Base-by-base conservation (phyloP, 2,113 vertebrate genomes). In the Eolophus roseicapilla region DNA sequence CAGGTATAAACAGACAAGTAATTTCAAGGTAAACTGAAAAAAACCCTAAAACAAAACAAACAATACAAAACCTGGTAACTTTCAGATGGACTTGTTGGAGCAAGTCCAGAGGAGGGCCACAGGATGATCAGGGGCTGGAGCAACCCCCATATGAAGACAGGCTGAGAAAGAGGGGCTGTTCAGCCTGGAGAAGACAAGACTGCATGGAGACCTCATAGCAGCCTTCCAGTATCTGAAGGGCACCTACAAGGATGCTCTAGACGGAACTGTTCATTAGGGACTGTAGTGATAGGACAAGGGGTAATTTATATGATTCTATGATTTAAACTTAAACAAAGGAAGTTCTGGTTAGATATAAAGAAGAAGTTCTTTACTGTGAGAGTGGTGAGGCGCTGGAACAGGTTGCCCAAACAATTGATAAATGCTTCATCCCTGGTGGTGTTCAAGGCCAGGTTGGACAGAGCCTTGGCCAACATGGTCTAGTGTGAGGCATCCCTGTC, bases 31-130 rank as follows among this genome's bases (percentile, higher is more conserved):
- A 75, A 86, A 21, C 28, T 59, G 6, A 55, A 87, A 84, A 52
- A 57, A 50, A 7, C 0, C 1, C 55, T 15, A 35, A 37, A 55
- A 17, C 1, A 10, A 29, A 35, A 7, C 3, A 27, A 43, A 55
- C 4, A 5, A 46, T 11, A 3, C 15, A n/a, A 46, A 80, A 74
- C 4, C 2, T 28, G 28, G 0, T 50, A 62, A 62, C 17, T 86
- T 93, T 82, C 33, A 86, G 77, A 5, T 11, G 25, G 21, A 14
- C 69, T 50, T 59, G 21, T 10, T 35, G 21, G 57, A 59, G 9
- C 33, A 59, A 59, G 21, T 59, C 21, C 33, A 35, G 21, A 35
- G 33, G 14, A 59, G 9, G 13, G 21, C n/a, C 21, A 35, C 13
- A 5, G 57, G 21, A 59, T 59, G 57, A 35, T 59, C 9, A 35